Percentiles rank a stretch among this genome's conserved stretches.
Conservation (phyloP, 2,888 invertebrate species). For the Tanypteryx hageni region DNA sequence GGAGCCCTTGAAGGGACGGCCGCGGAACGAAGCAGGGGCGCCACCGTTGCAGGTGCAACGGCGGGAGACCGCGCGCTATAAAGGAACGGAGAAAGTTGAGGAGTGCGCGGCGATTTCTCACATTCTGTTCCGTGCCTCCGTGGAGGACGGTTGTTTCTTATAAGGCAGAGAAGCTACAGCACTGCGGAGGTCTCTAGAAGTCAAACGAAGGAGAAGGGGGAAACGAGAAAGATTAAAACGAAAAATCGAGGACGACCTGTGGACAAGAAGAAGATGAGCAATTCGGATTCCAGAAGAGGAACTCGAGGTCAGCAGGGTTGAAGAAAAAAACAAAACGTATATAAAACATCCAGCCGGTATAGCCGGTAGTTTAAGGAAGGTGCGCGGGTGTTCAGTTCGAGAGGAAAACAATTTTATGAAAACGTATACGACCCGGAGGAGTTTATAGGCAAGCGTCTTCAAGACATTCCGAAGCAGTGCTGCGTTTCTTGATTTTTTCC, state of each 20-base stretch:
- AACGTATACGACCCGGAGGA: not conserved
- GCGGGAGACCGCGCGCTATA: slow-evolving; percentile 50
- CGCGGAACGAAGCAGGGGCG: not conserved
- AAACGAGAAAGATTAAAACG: not conserved
- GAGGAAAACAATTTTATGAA: not conserved
- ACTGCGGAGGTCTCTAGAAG: not conserved
- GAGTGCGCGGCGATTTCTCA: slow-evolving; percentile 15
- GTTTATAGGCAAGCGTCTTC: not conserved
- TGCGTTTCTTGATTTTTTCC: not conserved
- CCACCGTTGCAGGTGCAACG: slow-evolving; percentile 35
- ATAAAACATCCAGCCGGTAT: not conserved
- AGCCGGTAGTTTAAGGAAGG: not conserved
- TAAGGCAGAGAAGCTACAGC: not conserved
- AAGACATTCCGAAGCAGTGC: not conserved
- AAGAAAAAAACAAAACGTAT: not conserved
- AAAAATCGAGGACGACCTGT: not conserved
- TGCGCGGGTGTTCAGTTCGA: not conserved
- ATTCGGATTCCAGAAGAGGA: slow-evolving; percentile 38
- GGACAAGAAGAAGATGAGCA: slow-evolving; percentile 18
- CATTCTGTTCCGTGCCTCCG: slow-evolving; percentile 55
- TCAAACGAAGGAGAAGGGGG: not conserved
- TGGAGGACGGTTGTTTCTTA: slow-evolving; percentile 28
- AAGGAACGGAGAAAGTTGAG: slow-evolving; percentile 49
- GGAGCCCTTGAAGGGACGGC: not conserved
- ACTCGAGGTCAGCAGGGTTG: slow-evolving; percentile 49